Base-by-base conservation (phyloP, 1,140 invertebrate genomes). In the Sarcophaga bullata region DNA sequence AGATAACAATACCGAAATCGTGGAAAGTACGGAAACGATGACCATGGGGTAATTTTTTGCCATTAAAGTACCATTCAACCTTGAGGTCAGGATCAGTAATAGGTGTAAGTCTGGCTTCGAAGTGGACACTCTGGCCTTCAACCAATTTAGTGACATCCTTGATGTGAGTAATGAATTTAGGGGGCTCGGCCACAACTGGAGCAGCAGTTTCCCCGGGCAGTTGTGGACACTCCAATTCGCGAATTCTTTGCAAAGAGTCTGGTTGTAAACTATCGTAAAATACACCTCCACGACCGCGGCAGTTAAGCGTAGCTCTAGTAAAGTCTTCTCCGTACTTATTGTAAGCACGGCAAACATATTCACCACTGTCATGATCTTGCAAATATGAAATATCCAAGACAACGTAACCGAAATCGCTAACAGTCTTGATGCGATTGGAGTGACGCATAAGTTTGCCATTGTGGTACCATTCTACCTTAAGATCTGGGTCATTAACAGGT, bases 391-490 rank as follows among this genome's bases (percentile, higher is more conserved):
- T 98, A 86, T 99, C 98, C 91, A 99, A 93, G 2, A 98, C 94
- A 11, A 99, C 97, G 90, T 97, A 98, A 73, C 98, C 98, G 91
- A 99, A 99, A 90, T 99, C 98, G 83, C 97, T 97, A 0, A 98
- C 95, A 83, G 96, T 96, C 89, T 98, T 98, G 84, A 98, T 98
- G 81, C 98, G 93, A 52, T 95, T 96, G 8, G 96, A 97, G 86
- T 98, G 96, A 76, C 95, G 92, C 73, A 98, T 87, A 46, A 96
- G 96, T 86, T 96, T 92, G 7, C 96, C 96, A 89, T 98, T 97
- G 84, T 98, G 96, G 90, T 97, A 98, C 97, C 97, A 99, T 91
- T 98, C 97, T 17, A 99, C 96, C 87, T 96, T 96, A 91, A 98
- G 93, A n/a, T 96, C 93, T 10, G 97, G 96, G 92, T 98, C 97